Conservation (phyloP, 2,797 vertebrate genomes). For the Ptychadena robeensis region DNA sequence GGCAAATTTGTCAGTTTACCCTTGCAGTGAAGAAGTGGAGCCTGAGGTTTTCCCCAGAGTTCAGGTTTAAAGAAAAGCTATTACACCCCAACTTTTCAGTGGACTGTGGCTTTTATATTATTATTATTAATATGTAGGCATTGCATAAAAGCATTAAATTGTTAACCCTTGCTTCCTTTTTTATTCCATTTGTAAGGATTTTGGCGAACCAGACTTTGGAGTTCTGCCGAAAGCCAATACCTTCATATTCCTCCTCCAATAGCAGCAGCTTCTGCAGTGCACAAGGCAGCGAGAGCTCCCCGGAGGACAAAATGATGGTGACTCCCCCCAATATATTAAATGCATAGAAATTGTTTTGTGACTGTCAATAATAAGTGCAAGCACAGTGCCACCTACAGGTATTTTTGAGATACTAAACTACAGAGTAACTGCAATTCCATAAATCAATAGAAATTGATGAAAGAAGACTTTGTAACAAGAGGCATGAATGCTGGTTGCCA, state of each 20-base stretch:
- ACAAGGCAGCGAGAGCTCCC: slow-evolving; percentile 69
- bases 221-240: slow-evolving; percentile 69
- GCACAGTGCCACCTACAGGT: not conserved
- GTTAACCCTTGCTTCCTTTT: not conserved
- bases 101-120: no score
- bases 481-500: no score
- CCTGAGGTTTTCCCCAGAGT: no score
- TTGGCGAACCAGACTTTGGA: slow-evolving; percentile 66
- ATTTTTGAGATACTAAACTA: not conserved
- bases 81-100: no score
- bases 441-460: no score
- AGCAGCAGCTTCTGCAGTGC: slow-evolving; percentile 74
- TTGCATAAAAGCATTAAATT: not conserved
- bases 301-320: slow-evolving; percentile 64
- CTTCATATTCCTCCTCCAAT: slow-evolving; percentile 70
- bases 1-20: no score
- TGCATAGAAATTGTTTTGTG: not conserved
- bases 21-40: no score
- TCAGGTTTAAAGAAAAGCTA: no score
- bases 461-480: no score
- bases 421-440: not conserved
- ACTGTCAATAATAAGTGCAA: not conserved
- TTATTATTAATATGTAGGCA: not conserved
- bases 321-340: not conserved
- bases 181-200: slow-evolving; percentile 4